A percentile compares a stretch with the other conserved stretches of the same genome.
These are phyloP conservation scores for Onychomys arenicola DNA, from an alignment of 2,797 vertebrate genomes.

Conservation along the genomic window DNA sequence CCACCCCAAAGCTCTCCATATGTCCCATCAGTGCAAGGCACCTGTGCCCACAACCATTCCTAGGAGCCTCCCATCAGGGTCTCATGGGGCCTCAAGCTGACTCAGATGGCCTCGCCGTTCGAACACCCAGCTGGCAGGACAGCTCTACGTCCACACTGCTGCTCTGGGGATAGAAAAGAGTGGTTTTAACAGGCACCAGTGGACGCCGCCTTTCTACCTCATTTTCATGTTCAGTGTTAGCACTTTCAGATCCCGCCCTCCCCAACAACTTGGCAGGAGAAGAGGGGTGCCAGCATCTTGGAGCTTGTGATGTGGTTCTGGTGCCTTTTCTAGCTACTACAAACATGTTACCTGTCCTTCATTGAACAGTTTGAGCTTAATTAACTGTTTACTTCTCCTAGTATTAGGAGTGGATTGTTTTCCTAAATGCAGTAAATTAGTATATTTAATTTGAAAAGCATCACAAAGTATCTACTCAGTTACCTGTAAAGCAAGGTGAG, in stretches of 20 bases:
- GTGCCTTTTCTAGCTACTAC: not conserved
- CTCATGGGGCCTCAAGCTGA: constrained; percentile 30
- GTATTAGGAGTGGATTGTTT: not conserved
- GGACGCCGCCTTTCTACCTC: not conserved
- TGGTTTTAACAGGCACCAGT: not conserved
- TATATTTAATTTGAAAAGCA: not conserved
- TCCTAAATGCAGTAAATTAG: not conserved
- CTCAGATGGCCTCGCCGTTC: not conserved
- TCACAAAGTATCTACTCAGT: not conserved
- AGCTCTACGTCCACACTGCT: not conserved
- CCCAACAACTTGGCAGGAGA: not conserved
- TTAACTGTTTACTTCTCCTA: not conserved
- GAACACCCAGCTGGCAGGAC: not conserved
- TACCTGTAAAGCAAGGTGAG: not conserved
- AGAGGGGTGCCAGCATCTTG: not conserved
- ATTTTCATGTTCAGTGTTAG: not conserved
- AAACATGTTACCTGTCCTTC: not conserved
- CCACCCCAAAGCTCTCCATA: not conserved
- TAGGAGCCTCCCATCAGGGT: constrained; percentile 60
- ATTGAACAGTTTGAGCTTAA: not conserved
- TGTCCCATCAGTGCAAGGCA: accelerated
- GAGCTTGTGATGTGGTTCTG: not conserved
- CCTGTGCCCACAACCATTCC: not conserved
- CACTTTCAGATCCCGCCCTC: not conserved
- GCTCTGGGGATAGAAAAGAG: not conserved